Conservation (phyloP, 2,888 invertebrate genomes). For the Sarcophaga subvicina region DNA sequence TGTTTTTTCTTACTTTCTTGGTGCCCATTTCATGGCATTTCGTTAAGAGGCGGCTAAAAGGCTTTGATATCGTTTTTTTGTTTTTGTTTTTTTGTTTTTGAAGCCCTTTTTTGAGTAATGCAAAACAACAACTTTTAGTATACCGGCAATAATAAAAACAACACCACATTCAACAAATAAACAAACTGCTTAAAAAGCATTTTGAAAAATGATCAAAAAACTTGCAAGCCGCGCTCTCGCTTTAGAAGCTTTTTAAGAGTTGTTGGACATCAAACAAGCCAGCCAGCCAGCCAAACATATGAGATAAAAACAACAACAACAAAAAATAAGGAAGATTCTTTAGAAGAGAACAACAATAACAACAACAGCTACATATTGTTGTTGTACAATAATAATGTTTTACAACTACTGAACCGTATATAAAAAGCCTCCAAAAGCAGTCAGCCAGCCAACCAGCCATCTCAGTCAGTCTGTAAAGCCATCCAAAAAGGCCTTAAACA, state of each 20-base stretch:
- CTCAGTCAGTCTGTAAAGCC: no score
- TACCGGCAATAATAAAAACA: no score
- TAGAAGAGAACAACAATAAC: constrained; percentile 40
- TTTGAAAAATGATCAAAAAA: constrained; percentile 71
- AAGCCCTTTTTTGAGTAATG: constrained; percentile 68
- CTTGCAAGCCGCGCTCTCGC: constrained; percentile 65
- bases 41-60: constrained; percentile 60
- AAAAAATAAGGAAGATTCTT: background rate
- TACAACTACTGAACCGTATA: constrained; percentile 68
- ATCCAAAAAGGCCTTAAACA: constrained; percentile 51
- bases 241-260: constrained; percentile 16
- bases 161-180: constrained; percentile 28
- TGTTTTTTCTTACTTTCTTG: no score
- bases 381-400: constrained; percentile 58
- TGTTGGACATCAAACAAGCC: constrained; percentile 59
- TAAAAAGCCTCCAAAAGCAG: constrained; percentile 21
- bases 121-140: constrained; percentile 14
- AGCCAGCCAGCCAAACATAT: constrained; percentile 28
- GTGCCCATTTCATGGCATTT: background rate
- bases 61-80: constrained; percentile 61
- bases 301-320: background rate
- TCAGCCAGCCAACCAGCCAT: no score
- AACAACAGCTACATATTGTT: constrained; percentile 16
- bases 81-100: constrained; percentile 1
- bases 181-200: constrained; percentile 56